These are phyloP conservation scores for Myotis planiceps DNA, from an alignment of 2,797 vertebrate species.

Conservation along the genomic window DNA sequence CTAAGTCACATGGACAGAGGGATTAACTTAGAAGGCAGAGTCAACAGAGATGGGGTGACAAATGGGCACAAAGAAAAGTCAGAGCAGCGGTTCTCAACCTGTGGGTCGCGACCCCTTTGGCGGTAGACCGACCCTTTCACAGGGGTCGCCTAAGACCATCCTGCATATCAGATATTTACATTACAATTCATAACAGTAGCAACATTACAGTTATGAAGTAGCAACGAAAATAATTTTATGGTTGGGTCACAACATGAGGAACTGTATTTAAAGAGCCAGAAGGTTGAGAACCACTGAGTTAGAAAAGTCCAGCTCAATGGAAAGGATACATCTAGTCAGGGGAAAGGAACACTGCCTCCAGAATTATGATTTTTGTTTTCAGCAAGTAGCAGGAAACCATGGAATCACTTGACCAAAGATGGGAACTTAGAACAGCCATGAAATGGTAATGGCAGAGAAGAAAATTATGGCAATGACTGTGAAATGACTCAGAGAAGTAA, in stretches of 20 bases:
- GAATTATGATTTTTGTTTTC: neutral
- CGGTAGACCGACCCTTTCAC: no score
- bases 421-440: neutral
- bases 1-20: neutral
- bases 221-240: no score
- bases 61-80: neutral
- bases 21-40: constrained; percentile 27
- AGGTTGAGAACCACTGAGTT: neutral
- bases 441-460: constrained; percentile 28
- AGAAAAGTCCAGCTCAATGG: neutral
- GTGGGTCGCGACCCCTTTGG: no score
- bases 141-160: no score
- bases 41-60: constrained; percentile 16
- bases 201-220: no score
- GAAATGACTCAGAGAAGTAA: constrained; percentile 27
- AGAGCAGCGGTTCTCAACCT: neutral
- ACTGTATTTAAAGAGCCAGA: no score
- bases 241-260: no score
- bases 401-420: constrained; percentile 37
- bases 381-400: neutral
- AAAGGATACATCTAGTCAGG: neutral
- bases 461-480: neutral
- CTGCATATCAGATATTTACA: no score
- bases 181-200: no score
- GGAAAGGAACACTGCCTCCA: neutral